A percentile compares a stretch with the other conserved stretches of the same genome.
Conservation (phyloP, 2,113 vertebrate genomes). For the Eudyptes chrysolophus region DNA sequence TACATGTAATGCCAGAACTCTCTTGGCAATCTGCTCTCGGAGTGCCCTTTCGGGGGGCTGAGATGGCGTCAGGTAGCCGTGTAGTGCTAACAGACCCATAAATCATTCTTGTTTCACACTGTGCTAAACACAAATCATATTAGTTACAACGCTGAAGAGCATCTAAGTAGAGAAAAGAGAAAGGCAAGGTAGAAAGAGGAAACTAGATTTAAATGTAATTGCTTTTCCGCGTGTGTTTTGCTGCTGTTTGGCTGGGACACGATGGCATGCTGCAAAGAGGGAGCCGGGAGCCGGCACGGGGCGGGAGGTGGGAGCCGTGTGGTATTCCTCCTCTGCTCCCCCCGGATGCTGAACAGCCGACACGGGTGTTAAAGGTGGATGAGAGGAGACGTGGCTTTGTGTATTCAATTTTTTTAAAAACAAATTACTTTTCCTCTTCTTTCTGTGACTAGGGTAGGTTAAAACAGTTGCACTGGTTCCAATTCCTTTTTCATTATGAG, state of each 20-base stretch:
- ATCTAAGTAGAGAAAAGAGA: slow-evolving; percentile 7
- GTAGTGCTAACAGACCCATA: neutral
- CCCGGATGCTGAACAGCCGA: accelerated
- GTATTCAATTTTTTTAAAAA: neutral
- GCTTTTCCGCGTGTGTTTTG: neutral
- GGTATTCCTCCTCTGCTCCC: neutral
- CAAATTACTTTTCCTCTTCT: neutral
- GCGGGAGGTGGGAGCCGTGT: neutral
- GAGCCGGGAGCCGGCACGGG: neutral
- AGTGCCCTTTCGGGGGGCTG: slow-evolving; percentile 52
- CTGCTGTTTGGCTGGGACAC: neutral
- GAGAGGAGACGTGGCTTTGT: neutral
- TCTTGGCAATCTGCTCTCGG: slow-evolving; percentile 26
- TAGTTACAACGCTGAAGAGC: slow-evolving; percentile 26
- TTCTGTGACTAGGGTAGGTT: neutral
- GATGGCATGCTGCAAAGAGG: neutral
- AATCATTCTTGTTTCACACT: slow-evolving; percentile 35
- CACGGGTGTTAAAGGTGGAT: accelerated
- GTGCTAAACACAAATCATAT: slow-evolving; percentile 33
- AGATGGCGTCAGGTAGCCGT: slow-evolving; percentile 6
- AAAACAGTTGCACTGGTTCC: neutral
- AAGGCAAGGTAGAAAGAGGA: slow-evolving; percentile 26
- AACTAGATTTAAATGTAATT: slow-evolving; percentile 53
- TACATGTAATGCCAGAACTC: neutral
- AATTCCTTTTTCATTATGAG: slow-evolving; percentile 11